These are phyloP conservation scores for Solea solea DNA, from an alignment of 2,113 vertebrate genomes.

Conservation along the genomic window DNA sequence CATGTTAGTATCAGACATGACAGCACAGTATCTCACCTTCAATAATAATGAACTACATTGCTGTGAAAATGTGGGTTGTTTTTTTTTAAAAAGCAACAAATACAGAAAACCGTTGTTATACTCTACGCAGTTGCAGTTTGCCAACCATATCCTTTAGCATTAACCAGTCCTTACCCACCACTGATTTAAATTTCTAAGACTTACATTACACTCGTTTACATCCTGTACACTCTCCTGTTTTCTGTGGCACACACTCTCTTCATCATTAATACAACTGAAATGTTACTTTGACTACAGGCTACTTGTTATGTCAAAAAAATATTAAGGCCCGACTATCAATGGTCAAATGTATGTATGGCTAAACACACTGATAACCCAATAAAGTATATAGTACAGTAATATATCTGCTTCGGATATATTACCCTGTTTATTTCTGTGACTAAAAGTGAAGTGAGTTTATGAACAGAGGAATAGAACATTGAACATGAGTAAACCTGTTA, in stretches of 20 bases:
- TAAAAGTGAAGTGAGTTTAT: conserved; percentile 18
- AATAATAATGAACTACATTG: conserved; percentile 66
- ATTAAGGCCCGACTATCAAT: conserved; percentile 33
- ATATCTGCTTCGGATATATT: conserved; percentile 42
- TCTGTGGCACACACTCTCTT: conserved; percentile 47
- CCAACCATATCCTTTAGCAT: conserved; percentile 62
- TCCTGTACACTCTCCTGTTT: conserved; percentile 46
- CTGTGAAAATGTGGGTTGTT: conserved; percentile 71
- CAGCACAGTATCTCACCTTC: conserved; percentile 71
- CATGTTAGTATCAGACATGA: conserved; percentile 75
- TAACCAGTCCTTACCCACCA: conserved; percentile 48
- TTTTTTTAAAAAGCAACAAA: conserved; percentile 63
- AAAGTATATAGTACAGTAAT: conserved; percentile 25
- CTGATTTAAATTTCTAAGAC: conserved; percentile 41
- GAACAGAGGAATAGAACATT: conserved; percentile 35
- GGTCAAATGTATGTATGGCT: conserved; percentile 50
- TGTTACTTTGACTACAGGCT: conserved; percentile 55
- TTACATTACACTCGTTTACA: conserved; percentile 43
- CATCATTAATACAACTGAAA: conserved; percentile 56
- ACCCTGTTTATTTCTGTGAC: conserved; percentile 26
- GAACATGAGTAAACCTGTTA: conserved; percentile 44
- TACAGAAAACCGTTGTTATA: conserved; percentile 58
- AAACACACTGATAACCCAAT: conserved; percentile 43
- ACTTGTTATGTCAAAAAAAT: conserved; percentile 49
- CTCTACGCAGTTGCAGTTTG: conserved; percentile 52